Evolutionary conservation across 2,888 invertebrate genomes (phyloP), one percentile per base, ranked within the genome.

Genomic region (Choristoneura rosaceana): DNA sequence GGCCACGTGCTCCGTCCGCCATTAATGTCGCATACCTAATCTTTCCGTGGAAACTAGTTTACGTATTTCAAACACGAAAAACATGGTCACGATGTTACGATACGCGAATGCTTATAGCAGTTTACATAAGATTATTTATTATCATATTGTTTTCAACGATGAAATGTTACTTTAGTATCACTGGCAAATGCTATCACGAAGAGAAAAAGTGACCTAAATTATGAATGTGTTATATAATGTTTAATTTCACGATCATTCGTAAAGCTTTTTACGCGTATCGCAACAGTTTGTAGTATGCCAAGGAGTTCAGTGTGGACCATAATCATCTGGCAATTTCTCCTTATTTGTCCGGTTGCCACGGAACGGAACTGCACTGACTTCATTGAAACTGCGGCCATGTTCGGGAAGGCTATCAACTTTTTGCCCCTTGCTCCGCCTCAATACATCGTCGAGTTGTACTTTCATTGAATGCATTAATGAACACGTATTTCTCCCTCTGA

Each of bases 31-130:
- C 64, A 64, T 50, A 38, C 38, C 38, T 7, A 67, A 41, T 68
- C 45, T 45, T 55, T 71, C 47, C 66, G 41, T 34, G n/a, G 43
- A 71, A 71, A 71, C 71, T 38, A 62, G 71, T 71, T 71, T 71
- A 5, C 14, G 15, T 10, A 50, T 59, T 47, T n/a, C 45, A 2
- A 70, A 38, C 67, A 41, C 50, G 59, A 50, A 52, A 17, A 41
- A 25, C 34, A 25, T 52, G 61, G 59, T 14, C 25, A 52, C 55
- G 34, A 45, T 25, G 15, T 17, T 55, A 43, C 10, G 65, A 15
- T 55, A 15, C 10, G 55, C 10, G 55, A 55, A 55, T 47, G 14
- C 41, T 17, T 55, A 41, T 10, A 15, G 60, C 55, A 38, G 43
- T 47, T 58, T 38, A 60, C 65, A 50, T 41, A 52, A 68, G 17